Percentiles rank a stretch among this genome's conserved stretches.
Evolutionary conservation across 2,797 vertebrate genomes (phyloP).

Genomic region (Ctenosaura bakeri): DNA sequence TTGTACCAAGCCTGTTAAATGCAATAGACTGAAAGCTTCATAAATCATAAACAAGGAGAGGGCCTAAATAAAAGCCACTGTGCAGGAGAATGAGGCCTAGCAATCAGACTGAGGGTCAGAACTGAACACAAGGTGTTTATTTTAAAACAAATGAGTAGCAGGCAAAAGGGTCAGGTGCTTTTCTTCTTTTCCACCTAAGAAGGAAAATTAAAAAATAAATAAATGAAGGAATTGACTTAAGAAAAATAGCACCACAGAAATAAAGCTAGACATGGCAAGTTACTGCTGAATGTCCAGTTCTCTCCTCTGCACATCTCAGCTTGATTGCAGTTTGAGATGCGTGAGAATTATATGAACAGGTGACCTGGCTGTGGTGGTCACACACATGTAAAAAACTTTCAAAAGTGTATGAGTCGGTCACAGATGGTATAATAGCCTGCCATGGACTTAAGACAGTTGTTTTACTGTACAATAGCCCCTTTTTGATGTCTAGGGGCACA

Average conservation of each 20-base stretch:
- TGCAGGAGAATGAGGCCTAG: slow-evolving; percentile 31
- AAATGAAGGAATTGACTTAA: background rate
- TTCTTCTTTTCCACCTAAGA: background rate
- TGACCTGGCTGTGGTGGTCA: background rate
- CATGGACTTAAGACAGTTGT: no score
- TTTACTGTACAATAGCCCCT: no score
- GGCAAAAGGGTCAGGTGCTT: slow-evolving; percentile 28
- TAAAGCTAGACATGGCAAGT: background rate
- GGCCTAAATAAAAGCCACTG: slow-evolving; percentile 63
- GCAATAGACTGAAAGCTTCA: slow-evolving; percentile 68
- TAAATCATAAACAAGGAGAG: slow-evolving; percentile 76
- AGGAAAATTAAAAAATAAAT: slow-evolving; percentile 17
- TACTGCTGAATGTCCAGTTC: background rate
- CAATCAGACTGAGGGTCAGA: slow-evolving; percentile 14
- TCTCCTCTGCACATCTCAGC: background rate
- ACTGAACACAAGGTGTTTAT: background rate
- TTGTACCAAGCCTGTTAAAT: slow-evolving; percentile 68
- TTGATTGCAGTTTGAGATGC: background rate
- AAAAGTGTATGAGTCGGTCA: no score
- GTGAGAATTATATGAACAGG: no score
- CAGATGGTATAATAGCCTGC: no score
- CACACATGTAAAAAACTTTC: no score
- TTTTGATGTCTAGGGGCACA: no score
- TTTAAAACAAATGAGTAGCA: slow-evolving; percentile 36
- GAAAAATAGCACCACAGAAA: slow-evolving; percentile 23